These are phyloP conservation scores for Cyprinella venusta DNA, from an alignment of 2,797 vertebrate species.

Conservation along the genomic window DNA sequence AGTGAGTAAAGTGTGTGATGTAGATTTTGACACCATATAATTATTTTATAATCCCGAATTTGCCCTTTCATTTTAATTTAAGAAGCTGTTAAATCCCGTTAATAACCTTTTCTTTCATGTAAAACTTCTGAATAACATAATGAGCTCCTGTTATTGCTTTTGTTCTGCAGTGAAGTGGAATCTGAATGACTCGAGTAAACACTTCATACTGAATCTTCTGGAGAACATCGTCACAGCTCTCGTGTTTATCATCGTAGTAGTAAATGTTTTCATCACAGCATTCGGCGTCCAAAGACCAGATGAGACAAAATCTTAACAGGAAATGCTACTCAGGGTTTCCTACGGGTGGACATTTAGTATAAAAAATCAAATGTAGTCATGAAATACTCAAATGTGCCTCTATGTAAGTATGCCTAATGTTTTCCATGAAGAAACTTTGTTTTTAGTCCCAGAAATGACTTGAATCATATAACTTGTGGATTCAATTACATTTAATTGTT, in stretches of 20 bases:
- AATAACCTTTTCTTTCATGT: not conserved
- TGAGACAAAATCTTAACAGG: slow-evolving; percentile 24
- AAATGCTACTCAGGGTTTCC: not conserved
- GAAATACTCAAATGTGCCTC: not conserved
- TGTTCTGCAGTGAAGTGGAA: slow-evolving; percentile 89
- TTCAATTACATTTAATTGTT: not conserved
- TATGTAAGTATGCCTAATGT: not conserved
- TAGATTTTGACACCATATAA: not conserved
- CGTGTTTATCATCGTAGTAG: slow-evolving; percentile 92
- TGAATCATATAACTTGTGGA: not conserved
- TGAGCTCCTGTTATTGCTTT: slow-evolving; percentile 5
- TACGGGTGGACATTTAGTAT: not conserved
- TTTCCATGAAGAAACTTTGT: not conserved
- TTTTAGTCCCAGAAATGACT: not conserved
- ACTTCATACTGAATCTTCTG: slow-evolving; percentile 87
- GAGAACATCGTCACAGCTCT: slow-evolving; percentile 91
- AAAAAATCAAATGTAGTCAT: not conserved
- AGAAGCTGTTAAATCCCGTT: not conserved
- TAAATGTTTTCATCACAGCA: slow-evolving; percentile 96
- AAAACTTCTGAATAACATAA: not conserved
- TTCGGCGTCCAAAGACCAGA: slow-evolving; percentile 90
- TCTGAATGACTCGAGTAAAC: slow-evolving; percentile 89
- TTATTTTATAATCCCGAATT: not conserved
- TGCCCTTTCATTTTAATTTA: not conserved
- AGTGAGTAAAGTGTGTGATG: not conserved